A percentile compares a stretch with the other conserved stretches of the same genome.
phyloP scores from a whole-genome alignment of 2,888 invertebrate species.

The Drosophila dives region DNA sequence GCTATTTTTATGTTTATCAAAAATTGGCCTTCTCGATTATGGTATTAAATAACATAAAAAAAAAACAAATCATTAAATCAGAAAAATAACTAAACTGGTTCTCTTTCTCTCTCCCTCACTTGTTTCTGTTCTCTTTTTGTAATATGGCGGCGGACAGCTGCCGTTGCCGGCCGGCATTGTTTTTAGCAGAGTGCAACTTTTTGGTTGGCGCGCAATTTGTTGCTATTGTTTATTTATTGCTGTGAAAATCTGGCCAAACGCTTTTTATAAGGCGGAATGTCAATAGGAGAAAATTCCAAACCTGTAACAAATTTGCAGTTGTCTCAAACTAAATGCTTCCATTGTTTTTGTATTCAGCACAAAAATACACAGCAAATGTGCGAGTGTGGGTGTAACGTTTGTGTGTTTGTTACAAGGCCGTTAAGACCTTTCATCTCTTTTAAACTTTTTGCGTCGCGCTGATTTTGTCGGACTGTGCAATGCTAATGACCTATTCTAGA shows the following conservation, averaged over 20 bases:
- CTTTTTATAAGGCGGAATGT: slow-evolving; percentile 1
- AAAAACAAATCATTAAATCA: slow-evolving; percentile 13
- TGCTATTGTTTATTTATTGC: slow-evolving; percentile 33
- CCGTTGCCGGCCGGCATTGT: slow-evolving; percentile 71
- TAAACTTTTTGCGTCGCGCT: slow-evolving; percentile 37
- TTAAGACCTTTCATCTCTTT: slow-evolving; percentile 29
- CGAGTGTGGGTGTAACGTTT: slow-evolving; percentile 1
- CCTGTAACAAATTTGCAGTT: slow-evolving; percentile 22
- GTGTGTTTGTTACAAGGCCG: slow-evolving; percentile 46
- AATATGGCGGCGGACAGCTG: slow-evolving; percentile 49
- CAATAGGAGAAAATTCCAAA: slow-evolving; percentile 17
- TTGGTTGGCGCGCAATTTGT: slow-evolving; percentile 52
- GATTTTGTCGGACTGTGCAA: slow-evolving; percentile 37
- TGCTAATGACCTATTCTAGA: slow-evolving; percentile 61
- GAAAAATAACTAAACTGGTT: slow-evolving; percentile 52
- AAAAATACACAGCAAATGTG: slow-evolving; percentile 6
- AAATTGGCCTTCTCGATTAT: slow-evolving; percentile 41
- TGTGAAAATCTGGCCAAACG: slow-evolving; percentile 41
- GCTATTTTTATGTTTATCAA: slow-evolving; percentile 44
- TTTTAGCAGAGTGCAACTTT: slow-evolving; percentile 57
- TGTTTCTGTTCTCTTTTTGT: slow-evolving; percentile 27
- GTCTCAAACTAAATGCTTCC: slow-evolving; percentile 8
- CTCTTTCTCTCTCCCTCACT: slow-evolving; percentile 11
- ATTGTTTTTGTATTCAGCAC: slow-evolving; percentile 14
- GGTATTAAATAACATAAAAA: slow-evolving; percentile 19